Conservation (phyloP, 2,113 vertebrate species). For the Aegithalos caudatus region DNA sequence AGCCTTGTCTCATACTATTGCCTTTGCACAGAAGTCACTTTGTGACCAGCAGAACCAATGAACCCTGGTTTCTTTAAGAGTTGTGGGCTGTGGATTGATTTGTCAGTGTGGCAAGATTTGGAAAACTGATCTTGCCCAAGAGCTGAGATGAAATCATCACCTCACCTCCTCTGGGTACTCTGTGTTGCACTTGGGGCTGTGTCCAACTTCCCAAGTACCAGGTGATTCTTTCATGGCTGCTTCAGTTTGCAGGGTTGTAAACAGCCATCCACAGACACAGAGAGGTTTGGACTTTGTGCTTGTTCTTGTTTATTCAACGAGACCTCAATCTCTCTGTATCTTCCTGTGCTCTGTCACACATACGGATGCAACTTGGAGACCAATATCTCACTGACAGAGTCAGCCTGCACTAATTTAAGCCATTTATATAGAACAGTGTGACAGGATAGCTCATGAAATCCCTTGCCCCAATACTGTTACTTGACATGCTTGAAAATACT, state of each 20-base stretch:
- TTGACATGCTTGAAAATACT: not conserved
- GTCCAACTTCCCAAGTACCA: not conserved
- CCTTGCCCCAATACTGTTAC: not conserved
- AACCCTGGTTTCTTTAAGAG: not conserved
- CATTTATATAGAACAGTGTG: not conserved
- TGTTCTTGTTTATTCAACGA: not conserved
- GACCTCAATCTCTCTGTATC: not conserved
- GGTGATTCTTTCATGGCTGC: not conserved
- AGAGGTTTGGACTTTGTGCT: not conserved
- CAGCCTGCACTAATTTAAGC: not conserved
- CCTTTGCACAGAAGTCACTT: not conserved
- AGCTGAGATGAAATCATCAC: not conserved
- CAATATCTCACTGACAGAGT: not conserved
- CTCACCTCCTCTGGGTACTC: not conserved
- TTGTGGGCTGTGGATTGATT: not conserved
- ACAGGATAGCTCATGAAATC: not conserved
- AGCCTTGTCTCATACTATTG: not conserved
- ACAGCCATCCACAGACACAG: not conserved
- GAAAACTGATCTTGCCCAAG: not conserved
- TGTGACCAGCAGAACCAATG: not conserved
- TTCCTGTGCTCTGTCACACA: not conserved
- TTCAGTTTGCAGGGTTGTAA: not conserved
- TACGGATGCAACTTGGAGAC: not conserved
- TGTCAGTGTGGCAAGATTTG: not conserved
- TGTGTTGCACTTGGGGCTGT: not conserved